Evolutionary conservation across 2,888 invertebrate species (phyloP).

Genomic region (Petrolisthes cinctipes): DNA sequence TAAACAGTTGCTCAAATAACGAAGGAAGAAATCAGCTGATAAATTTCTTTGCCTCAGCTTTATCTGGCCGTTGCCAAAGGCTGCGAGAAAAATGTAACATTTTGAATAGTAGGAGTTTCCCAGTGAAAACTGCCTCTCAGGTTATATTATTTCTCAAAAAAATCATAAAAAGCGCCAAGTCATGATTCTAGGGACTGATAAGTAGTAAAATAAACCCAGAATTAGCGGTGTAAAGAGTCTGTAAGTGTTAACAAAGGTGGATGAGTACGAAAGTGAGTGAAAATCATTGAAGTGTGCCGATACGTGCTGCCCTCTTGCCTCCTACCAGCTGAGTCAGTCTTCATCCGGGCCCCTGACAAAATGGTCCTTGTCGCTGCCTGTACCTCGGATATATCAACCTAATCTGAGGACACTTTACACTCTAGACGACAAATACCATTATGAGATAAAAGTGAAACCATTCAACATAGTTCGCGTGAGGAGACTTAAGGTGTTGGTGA

Average conservation of each 20-base stretch:
- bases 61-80: background rate
- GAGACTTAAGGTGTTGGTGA: conserved; percentile 51
- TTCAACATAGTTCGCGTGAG: conserved; percentile 43
- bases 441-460: conserved; percentile 52
- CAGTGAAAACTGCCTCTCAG: too few relatives aligned
- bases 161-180: too few relatives aligned
- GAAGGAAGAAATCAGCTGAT: conserved; percentile 46
- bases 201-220: too few relatives aligned
- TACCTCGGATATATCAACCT: conserved; percentile 52
- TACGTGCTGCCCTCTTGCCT: conserved; percentile 52
- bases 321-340: conserved; percentile 37
- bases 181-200: too few relatives aligned
- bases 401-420: conserved; percentile 36
- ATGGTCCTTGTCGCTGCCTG: conserved; percentile 31
- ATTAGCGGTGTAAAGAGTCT: background rate
- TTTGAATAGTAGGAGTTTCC: too few relatives aligned
- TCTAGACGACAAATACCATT: conserved; percentile 34
- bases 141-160: too few relatives aligned
- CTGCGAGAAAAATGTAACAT: background rate
- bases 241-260: background rate
- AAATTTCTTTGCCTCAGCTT: conserved; percentile 9
- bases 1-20: conserved; percentile 29
- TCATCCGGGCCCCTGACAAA: conserved; percentile 49
- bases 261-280: conserved; percentile 1
- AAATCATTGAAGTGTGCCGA: conserved; percentile 5